Evolutionary conservation across 2,888 invertebrate genomes (phyloP), one percentile per base, ranked within the genome.

Genomic region (Stramonita haemastoma): DNA sequence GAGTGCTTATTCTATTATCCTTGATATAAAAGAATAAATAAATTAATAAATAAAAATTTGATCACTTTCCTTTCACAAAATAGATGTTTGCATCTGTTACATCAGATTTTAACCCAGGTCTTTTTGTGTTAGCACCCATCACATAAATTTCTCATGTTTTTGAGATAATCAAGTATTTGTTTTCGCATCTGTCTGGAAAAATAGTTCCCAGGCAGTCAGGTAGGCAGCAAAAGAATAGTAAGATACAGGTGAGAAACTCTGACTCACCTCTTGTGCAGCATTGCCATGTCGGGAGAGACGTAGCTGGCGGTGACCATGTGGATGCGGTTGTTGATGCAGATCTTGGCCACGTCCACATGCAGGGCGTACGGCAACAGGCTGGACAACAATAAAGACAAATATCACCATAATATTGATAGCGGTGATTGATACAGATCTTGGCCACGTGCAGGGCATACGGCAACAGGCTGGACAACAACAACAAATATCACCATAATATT

Each of bases 231-330:
- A 26, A 13, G 66, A 66, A 46, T 8, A 8, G 46, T 46, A 5
- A 46, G 8, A 46, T 2, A 46, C 46, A 46, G 46, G 46, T 8
- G 8, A 73, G 73, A 73, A n/a, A 6, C 77, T 5, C 17, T 32
- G 29, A 93, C 97, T 97, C 94, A 98, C 98, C 97, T 97, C 79
- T 98, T 96, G 94, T 99, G 97, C 19, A 99, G 96, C 0, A 97
- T 97, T 93, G 97, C 97, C 93, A 99, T 98, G 94, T 98, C 97
- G 0, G 98, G 98, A 22, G 98, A 98, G 89, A 98, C 97, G 94
- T 99, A 99, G 91, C 99, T 99, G 0, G 99, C 99, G 0, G 99
- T 99, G 32, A 99, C 99, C 97, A 99, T 97, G 95, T 99, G 98
- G 0, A 97, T 98, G 91, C 97, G 97, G 91, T 98, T 97, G n/a